Evolutionary conservation across 2,113 vertebrate genomes (phyloP).

Genomic region (Dromiciops gliroides): DNA sequence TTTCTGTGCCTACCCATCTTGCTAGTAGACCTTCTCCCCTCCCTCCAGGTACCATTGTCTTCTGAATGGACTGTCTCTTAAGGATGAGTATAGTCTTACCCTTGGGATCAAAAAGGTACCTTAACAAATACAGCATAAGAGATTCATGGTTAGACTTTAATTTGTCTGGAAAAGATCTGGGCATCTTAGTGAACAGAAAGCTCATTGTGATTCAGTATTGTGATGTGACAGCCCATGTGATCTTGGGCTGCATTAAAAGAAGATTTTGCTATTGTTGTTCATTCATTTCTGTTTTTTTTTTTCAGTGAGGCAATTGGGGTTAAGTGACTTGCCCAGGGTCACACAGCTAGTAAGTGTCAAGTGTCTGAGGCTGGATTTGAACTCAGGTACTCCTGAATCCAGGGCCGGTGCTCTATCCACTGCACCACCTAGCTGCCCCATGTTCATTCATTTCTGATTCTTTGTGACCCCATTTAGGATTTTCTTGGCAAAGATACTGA

Average conservation of each 20-base stretch:
- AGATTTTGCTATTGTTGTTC: background rate
- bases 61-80: background rate
- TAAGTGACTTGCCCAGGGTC: too few species aligned
- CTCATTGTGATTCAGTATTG: background rate
- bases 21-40: background rate
- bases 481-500: too few species aligned
- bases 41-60: background rate
- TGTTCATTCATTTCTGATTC: too few species aligned
- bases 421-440: too few species aligned
- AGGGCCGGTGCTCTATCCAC: too few species aligned
- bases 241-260: background rate
- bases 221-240: background rate
- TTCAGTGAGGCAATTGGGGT: too few species aligned
- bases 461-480: too few species aligned
- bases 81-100: background rate
- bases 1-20: background rate
- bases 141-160: background rate
- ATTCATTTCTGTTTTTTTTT: background rate
- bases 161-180: background rate
- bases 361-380: too few species aligned
- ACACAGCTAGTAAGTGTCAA: too few species aligned
- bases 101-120: background rate
- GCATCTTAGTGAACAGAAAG: background rate
- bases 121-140: background rate
- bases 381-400: too few species aligned